Percentiles rank a stretch among this genome's conserved stretches.
phyloP scores from a whole-genome alignment of 2,797 vertebrate species.

The Tragelaphus eurycerus region DNA sequence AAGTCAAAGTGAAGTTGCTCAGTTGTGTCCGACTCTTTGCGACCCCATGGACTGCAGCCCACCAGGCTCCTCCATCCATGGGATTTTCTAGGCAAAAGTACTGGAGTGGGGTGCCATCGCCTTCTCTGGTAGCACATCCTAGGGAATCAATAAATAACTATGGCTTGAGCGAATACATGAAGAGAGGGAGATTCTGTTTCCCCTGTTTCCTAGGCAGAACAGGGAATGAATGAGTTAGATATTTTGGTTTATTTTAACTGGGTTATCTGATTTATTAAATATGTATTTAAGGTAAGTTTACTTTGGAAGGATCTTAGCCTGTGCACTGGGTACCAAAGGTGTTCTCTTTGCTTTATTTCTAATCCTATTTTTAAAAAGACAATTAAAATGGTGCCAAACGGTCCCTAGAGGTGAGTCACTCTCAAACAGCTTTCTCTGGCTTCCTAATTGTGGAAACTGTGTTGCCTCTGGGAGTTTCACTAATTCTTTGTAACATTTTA shows the following conservation, averaged over 20 bases:
- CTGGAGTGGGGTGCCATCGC: too few species aligned
- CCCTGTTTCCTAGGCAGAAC: neutral
- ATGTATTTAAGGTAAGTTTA: neutral
- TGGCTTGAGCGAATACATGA: neutral
- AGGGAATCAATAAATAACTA: neutral
- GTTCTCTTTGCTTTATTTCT: constrained; percentile 29
- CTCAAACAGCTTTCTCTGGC: constrained; percentile 28
- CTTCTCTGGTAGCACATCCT: neutral
- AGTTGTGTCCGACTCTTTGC: too few species aligned
- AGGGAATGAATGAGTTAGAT: neutral
- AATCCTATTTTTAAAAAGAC: constrained; percentile 36
- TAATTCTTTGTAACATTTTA: constrained; percentile 71
- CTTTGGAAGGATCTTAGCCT: neutral
- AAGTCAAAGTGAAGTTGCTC: too few species aligned
- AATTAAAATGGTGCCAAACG: constrained; percentile 36
- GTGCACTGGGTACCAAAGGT: neutral
- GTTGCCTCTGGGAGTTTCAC: constrained; percentile 50
- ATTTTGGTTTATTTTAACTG: constrained; percentile 32
- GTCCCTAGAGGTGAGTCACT: constrained; percentile 39
- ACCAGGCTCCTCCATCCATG: too few species aligned
- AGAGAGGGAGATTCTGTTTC: neutral
- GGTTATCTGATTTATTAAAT: constrained; percentile 14
- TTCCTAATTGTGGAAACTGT: neutral
- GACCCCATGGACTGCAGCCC: too few species aligned
- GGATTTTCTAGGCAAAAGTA: too few species aligned